Percentiles rank a stretch among this genome's conserved stretches.
phyloP scores from a whole-genome alignment of 2,113 vertebrate species.

The Piaya cayana region DNA sequence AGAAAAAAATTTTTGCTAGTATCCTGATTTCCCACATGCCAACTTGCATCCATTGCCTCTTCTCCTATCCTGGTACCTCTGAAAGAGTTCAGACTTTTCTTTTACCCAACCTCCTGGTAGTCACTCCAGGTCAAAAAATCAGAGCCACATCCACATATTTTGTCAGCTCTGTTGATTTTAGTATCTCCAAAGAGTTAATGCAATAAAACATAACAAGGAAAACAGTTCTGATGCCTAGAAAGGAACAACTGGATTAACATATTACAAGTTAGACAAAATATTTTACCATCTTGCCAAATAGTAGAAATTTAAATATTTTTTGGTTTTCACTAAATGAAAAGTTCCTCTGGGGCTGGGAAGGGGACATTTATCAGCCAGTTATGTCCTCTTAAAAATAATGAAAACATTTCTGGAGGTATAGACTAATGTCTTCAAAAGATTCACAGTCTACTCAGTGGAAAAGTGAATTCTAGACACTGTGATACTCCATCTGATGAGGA shows the following conservation, averaged over 20 bases:
- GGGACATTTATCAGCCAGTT: background rate
- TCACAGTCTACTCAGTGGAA: background rate
- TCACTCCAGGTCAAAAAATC: background rate
- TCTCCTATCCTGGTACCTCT: background rate
- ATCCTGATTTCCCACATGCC: background rate
- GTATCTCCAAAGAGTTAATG: background rate
- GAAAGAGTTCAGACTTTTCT: background rate
- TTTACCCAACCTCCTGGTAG: background rate
- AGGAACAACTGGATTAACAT: background rate
- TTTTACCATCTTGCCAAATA: background rate
- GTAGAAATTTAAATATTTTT: background rate
- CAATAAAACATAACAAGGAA: background rate
- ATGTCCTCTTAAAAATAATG: background rate
- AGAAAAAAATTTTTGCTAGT: background rate
- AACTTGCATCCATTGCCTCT: background rate
- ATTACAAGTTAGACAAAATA: background rate
- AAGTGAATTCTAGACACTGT: slow-evolving; percentile 15
- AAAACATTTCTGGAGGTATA: background rate
- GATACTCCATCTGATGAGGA: slow-evolving; percentile 32
- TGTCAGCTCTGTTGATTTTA: background rate
- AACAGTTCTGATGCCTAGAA: background rate
- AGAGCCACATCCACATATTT: background rate
- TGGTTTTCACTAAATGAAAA: background rate
- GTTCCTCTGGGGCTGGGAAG: background rate
- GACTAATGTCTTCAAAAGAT: background rate